These are phyloP conservation scores for Paradisaea rubra DNA, from an alignment of 2,113 vertebrate species.

Conservation along the genomic window DNA sequence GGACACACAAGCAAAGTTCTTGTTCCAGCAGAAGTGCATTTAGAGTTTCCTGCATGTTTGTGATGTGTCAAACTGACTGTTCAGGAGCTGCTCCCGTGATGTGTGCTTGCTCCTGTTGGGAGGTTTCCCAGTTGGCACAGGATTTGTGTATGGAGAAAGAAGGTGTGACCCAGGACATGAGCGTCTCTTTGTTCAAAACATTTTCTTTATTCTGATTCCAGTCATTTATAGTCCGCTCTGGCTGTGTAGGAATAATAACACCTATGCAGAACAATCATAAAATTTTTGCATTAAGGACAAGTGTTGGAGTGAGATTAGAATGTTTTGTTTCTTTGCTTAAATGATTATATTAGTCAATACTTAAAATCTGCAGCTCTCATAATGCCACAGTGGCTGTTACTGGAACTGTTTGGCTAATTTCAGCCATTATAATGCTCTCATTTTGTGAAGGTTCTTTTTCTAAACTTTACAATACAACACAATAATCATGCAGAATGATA, in stretches of 20 bases:
- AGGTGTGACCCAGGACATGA: neutral
- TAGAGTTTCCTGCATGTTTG: neutral
- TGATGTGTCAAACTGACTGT: neutral
- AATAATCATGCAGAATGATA: neutral
- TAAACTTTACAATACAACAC: neutral
- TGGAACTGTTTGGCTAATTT: neutral
- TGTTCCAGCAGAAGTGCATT: fast-evolving
- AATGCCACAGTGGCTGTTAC: neutral
- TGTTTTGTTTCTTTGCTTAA: neutral
- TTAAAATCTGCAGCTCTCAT: neutral
- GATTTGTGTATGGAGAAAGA: neutral
- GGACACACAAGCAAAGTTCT: neutral
- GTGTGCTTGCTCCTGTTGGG: fast-evolving
- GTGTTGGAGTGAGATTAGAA: neutral
- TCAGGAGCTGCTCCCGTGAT: neutral
- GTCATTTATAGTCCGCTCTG: neutral
- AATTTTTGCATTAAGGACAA: neutral
- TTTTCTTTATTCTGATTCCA: neutral
- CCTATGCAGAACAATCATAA: neutral
- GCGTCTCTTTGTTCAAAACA: neutral
- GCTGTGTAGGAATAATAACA: neutral
- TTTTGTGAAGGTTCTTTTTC: neutral
- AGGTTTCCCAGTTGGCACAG: neutral
- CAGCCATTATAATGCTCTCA: neutral
- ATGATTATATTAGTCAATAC: neutral